phyloP scores from a whole-genome alignment of 2,797 vertebrate genomes.

The Scolopax rusticola region DNA sequence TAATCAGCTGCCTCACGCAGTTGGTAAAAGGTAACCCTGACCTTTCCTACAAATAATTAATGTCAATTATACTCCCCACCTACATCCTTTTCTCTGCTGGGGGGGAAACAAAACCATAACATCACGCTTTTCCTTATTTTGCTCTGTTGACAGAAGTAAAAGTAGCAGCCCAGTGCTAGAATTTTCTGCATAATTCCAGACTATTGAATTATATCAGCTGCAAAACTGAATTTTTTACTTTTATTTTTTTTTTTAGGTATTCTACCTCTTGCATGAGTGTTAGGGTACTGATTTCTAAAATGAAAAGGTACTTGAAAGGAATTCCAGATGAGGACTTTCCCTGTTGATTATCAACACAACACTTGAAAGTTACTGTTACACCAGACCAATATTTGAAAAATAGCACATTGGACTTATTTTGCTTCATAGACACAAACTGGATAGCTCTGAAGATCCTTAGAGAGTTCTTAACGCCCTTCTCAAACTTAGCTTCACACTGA shows the following conservation, averaged over 20 bases:
- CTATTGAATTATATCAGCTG: background rate
- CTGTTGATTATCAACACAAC: background rate
- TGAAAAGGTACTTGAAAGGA: background rate
- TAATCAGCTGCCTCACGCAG: constrained; percentile 32
- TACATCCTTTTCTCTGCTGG: background rate
- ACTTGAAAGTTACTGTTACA: background rate
- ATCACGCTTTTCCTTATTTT: background rate
- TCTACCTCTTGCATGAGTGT: background rate
- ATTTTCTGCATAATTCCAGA: background rate
- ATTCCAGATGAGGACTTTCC: background rate
- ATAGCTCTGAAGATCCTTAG: background rate
- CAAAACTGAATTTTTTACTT: background rate
- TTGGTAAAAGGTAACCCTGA: constrained; percentile 53
- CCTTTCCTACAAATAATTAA: constrained; percentile 55
- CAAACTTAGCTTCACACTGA: background rate
- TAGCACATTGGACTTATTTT: background rate
- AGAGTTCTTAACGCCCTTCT: background rate
- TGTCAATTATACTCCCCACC: constrained; percentile 18
- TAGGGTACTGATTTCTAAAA: background rate
- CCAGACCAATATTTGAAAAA: background rate
- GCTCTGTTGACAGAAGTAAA: background rate
- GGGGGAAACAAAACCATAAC: accelerated
- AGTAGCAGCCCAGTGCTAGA: background rate
- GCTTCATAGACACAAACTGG: background rate
- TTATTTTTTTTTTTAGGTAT: background rate